These are phyloP conservation scores for Otocyon megalotis DNA, from an alignment of 2,113 vertebrate species.

Conservation along the genomic window DNA sequence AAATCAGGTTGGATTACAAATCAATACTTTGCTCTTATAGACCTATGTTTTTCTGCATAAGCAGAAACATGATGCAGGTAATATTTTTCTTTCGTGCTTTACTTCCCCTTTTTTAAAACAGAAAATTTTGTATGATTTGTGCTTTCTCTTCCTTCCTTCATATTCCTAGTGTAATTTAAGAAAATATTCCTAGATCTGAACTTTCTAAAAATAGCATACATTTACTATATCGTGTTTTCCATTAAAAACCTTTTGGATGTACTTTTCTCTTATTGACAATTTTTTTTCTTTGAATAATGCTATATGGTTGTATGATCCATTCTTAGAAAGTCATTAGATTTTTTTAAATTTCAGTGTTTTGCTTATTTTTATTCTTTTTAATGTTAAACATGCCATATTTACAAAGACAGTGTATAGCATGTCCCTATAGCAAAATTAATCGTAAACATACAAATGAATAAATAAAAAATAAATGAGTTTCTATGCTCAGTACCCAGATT, in stretches of 20 bases:
- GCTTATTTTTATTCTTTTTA: background rate
- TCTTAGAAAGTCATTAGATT: background rate
- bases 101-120: background rate
- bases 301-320: background rate
- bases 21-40: background rate
- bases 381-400: background rate
- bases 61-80: background rate
- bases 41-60: background rate
- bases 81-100: background rate
- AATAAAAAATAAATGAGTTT: background rate
- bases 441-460: background rate
- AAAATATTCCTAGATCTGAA: background rate
- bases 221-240: background rate
- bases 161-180: background rate
- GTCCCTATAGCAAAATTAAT: background rate
- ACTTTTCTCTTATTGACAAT: background rate
- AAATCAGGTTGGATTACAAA: background rate
- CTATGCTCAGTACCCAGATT: background rate
- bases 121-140: background rate
- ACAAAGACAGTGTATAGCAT: background rate
- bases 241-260: background rate
- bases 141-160: background rate
- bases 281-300: background rate
- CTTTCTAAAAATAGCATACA: background rate
- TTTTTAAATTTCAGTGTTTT: background rate